Base-by-base conservation (phyloP, 1,140 invertebrate genomes). In the Heliconius hermathena region DNA sequence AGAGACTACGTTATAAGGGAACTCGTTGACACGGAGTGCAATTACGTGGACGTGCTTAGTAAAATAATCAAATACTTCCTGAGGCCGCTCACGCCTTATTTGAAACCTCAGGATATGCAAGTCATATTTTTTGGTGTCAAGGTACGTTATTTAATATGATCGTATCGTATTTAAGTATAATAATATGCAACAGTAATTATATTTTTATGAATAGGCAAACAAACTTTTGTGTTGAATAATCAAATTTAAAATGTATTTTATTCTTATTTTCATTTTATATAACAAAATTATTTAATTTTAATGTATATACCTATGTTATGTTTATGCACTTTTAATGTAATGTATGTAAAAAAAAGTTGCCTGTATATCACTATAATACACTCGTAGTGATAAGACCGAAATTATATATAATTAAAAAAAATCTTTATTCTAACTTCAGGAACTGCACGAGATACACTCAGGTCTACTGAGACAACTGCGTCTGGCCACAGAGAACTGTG, bases 1-100 rank as follows among this genome's bases (percentile, higher is more conserved):
- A 95, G 98, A 79, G 99, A 99, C 94, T 99, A 99, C 91, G 99
- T 99, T 73, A 97, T 99, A 81, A 97, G 98, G 86, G 99, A 99
- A 94, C 95, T 99, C 6, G 96, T 99, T 18, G 98, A 99, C 93
- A 99, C 99, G 0, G 99, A 99, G 94, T 97, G 97, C 81, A 99
- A 99, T 95, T 99, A 99, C 91, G 97, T 99, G 26, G 98, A 99
- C 85, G 99, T 99, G 54, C 95, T 99, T 22, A 96, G 96, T 85
- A 99, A 98, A 95, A 96, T 99, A 60, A 96, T 97, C 76, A 96
- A 96, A 78, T 96, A 97, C 90, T 99, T 98, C 87, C 96, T 98
- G 87, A 95, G 96, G 79, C 97, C 97, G 20, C 93, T 99, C n/a
- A 96, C 96, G 77, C 95, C 95, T 66, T 91, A 96, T 57, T 91